Evolutionary conservation across 2,113 vertebrate genomes (phyloP).

Genomic region (Epinephelus fuscoguttatus): DNA sequence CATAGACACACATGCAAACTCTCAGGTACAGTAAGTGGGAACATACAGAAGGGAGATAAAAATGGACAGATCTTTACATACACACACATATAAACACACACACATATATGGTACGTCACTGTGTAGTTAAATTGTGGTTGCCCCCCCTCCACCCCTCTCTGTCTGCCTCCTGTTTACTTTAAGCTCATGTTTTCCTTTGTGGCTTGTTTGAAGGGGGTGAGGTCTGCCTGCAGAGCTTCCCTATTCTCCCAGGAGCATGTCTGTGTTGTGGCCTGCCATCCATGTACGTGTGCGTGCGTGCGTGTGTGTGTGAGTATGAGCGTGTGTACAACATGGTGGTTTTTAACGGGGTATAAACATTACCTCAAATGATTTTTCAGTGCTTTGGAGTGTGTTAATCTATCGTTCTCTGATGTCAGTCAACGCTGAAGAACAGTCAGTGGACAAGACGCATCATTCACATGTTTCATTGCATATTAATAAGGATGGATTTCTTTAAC

Average conservation of each 20-base stretch:
- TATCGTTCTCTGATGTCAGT: slow-evolving; percentile 19
- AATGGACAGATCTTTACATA: slow-evolving; percentile 8
- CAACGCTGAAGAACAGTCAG: slow-evolving; percentile 1
- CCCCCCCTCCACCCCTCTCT: slow-evolving; percentile 32
- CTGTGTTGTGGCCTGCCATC: slow-evolving; percentile 56
- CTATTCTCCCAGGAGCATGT: slow-evolving; percentile 53
- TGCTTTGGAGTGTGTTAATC: slow-evolving; percentile 32
- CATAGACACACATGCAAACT: slow-evolving; percentile 4
- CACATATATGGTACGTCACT: slow-evolving; percentile 10
- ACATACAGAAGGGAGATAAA: background rate
- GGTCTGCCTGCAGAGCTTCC: slow-evolving; percentile 56
- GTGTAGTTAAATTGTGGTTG: slow-evolving; percentile 52
- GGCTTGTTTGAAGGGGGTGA: slow-evolving; percentile 62
- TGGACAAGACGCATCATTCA: background rate
- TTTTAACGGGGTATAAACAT: slow-evolving; percentile 41
- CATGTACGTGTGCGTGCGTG: slow-evolving; percentile 4
- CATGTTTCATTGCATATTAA: background rate
- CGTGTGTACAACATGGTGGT: slow-evolving; percentile 19
- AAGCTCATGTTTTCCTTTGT: slow-evolving; percentile 70
- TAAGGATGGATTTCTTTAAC: background rate
- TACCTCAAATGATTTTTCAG: slow-evolving; percentile 48
- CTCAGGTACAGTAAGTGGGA: background rate
- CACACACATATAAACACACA: slow-evolving; percentile 9
- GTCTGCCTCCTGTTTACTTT: slow-evolving; percentile 75
- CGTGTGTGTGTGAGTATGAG: slow-evolving; percentile 18